Percentiles rank a stretch among this genome's conserved stretches.
Conservation (phyloP, 2,797 vertebrate species). For the Epinephelus malabaricus region DNA sequence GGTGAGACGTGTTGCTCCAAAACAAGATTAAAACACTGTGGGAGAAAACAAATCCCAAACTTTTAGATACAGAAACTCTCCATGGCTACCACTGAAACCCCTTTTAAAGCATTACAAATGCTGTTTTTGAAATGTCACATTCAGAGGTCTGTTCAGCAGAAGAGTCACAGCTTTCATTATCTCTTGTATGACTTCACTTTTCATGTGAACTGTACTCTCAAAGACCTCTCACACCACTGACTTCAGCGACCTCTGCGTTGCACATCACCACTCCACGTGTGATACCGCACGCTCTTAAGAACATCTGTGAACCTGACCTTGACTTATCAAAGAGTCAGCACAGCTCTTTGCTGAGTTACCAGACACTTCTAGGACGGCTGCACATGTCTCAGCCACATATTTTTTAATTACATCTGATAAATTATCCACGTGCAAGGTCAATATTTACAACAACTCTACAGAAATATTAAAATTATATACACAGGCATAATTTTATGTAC, state of each 20-base stretch:
- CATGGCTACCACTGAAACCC: not conserved
- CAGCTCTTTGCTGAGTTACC: not conserved
- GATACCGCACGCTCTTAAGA: not conserved
- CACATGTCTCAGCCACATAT: not conserved
- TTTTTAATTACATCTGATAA: not conserved
- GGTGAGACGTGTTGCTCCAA: constrained; percentile 32
- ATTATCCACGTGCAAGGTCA: not conserved
- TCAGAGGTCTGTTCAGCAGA: not conserved
- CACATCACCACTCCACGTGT: constrained; percentile 24
- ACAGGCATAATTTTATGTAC: not conserved
- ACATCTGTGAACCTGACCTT: constrained; percentile 42
- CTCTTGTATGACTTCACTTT: not conserved
- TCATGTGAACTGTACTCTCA: constrained; percentile 14
- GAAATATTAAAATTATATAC: not conserved
- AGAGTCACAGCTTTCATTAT: not conserved
- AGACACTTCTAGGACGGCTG: not conserved
- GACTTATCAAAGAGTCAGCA: not conserved
- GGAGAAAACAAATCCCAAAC: constrained; percentile 10
- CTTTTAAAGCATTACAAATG: not conserved
- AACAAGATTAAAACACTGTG: constrained; percentile 49
- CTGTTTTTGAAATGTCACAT: not conserved
- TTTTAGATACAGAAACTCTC: not conserved
- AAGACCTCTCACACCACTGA: constrained; percentile 17
- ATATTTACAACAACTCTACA: not conserved
- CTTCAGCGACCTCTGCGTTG: constrained; percentile 15